These are phyloP conservation scores for Hyaena hyaena DNA, from an alignment of 2,113 vertebrate genomes.

Conservation along the genomic window DNA sequence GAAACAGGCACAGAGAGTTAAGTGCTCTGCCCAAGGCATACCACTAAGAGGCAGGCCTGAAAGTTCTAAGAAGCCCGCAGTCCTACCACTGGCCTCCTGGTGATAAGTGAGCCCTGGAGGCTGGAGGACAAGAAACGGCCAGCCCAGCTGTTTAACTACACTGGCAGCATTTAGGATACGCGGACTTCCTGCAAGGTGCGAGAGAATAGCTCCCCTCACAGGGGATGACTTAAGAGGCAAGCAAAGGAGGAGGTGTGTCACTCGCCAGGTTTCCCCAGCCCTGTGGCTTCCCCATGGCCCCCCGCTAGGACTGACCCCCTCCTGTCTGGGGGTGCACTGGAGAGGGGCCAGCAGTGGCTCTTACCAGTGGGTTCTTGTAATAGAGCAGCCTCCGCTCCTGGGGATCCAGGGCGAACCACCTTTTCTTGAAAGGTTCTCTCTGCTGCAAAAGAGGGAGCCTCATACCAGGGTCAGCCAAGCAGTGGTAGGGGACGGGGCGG, in stretches of 20 bases:
- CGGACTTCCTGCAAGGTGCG: not conserved
- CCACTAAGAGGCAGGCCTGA: not conserved
- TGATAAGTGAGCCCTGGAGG: not conserved
- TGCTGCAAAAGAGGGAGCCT: constrained; percentile 87
- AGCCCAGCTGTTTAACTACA: not conserved
- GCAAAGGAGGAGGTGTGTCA: not conserved
- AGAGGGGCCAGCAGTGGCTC: constrained; percentile 31
- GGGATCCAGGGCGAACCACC: constrained; percentile 95
- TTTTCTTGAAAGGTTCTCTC: constrained; percentile 92
- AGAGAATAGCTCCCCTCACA: not conserved
- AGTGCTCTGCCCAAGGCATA: not conserved
- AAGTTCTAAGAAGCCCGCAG: not conserved
- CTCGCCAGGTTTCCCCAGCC: not conserved
- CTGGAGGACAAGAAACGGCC: not conserved
- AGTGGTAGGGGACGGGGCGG: not conserved
- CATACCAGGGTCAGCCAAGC: not conserved
- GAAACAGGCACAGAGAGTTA: constrained; percentile 1
- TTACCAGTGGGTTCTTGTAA: constrained; percentile 94
- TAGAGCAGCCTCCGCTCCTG: constrained; percentile 93
- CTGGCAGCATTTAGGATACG: not conserved
- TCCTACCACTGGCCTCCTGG: not conserved
- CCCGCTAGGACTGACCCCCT: not conserved
- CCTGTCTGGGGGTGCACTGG: not conserved
- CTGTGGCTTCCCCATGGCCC: not conserved
- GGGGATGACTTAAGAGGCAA: not conserved